Percentiles rank a stretch among this genome's conserved stretches.
Evolutionary conservation across 2,113 vertebrate genomes (phyloP).

Genomic region (Plectropomus leopardus): DNA sequence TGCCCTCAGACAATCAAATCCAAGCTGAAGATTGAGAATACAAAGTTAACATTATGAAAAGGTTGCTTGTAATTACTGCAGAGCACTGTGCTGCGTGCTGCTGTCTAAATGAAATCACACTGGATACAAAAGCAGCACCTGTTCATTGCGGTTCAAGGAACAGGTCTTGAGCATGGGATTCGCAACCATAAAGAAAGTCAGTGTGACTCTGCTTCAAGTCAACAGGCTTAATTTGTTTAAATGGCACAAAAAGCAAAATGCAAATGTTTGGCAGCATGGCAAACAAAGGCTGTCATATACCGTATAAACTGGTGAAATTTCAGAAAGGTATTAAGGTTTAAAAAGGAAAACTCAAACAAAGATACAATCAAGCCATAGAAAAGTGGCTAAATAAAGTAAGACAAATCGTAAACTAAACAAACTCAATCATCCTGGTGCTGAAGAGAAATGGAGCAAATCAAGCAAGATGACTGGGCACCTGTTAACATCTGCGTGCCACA

Average conservation of each 20-base stretch:
- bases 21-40: slow-evolving; percentile 41
- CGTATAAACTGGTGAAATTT: no score
- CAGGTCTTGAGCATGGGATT: slow-evolving; percentile 24
- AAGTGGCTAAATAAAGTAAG: neutral
- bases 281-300: neutral
- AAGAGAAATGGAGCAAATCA: slow-evolving; percentile 19
- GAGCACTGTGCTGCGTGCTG: slow-evolving; percentile 24
- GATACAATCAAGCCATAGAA: neutral
- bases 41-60: slow-evolving; percentile 48
- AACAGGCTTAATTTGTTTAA: neutral
- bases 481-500: slow-evolving; percentile 44
- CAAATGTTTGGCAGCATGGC: neutral
- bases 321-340: no score
- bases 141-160: slow-evolving; percentile 23
- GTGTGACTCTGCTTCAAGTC: slow-evolving; percentile 23
- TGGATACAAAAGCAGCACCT: slow-evolving; percentile 37
- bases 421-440: slow-evolving; percentile 24
- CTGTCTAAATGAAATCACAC: slow-evolving; percentile 52
- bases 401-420: neutral
- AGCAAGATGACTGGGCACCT: slow-evolving; percentile 14
- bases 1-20: slow-evolving; percentile 41
- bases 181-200: neutral
- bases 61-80: slow-evolving; percentile 38
- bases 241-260: neutral
- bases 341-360: no score